Base-by-base conservation (phyloP, 2,888 invertebrate species). In the Pachydiplax longipennis region DNA sequence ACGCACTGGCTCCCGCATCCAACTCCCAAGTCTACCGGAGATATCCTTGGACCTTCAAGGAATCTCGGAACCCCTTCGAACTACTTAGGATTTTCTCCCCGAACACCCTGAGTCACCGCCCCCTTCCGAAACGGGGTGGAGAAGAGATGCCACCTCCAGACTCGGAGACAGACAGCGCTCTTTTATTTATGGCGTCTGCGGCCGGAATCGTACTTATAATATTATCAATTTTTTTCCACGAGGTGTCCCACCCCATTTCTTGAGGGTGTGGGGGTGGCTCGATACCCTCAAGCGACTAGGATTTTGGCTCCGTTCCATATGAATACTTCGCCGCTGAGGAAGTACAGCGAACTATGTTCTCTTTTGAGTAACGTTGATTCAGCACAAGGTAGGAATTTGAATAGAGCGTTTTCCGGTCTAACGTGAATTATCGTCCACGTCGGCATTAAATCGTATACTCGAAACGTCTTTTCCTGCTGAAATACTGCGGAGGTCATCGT, bases 131-230 rank as follows among this genome's bases (percentile, higher is more conserved):
- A 83, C 31, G 22, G 25, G 25, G 35, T n/a, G 25, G n/a, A 48
- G 44, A 10, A 61, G 13, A 83, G 40, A 87, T 61, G 87, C 61
- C 87, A 37, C 61, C 12, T 61, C 61, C 87, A 87, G 87, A 40
- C 61, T n/a, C 40, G 87, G 37, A 35, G 61, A 87, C 87, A 65
- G 61, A 87, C 87, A n/a, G 53, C 44, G 83, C 35, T n/a, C 87
- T 87, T 87, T 87, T 87, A 87, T 87, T 87, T 87, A 87, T 87
- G 22, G 61, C 87, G n/a, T 87, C 58, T 35, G 40, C 58, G 53
- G 83, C 44, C 44, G 6, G 87, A 37, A 31, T n/a, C 58, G 87
- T 31, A 58, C 73, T 73, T 73, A 13, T 73, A 31, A 73, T 73
- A 25, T 73, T 73, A 73, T 73, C 53, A 53, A 18, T 73, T 73